phyloP scores from a whole-genome alignment of 2,888 invertebrate species.

The Caenorhabditis zanzibari region DNA sequence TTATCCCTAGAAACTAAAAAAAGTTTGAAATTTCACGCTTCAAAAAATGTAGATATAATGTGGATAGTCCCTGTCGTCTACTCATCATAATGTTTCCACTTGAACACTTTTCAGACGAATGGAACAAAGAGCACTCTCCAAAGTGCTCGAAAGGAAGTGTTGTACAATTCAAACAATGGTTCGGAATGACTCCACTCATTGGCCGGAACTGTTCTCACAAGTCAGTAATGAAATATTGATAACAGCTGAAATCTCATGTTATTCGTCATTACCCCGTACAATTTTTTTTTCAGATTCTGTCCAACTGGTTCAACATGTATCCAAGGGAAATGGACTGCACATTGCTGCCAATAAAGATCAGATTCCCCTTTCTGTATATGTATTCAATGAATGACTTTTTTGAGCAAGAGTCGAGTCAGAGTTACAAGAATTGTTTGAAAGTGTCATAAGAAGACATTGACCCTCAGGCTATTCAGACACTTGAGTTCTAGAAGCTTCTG shows the following conservation, averaged over 20 bases:
- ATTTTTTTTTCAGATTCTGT: conserved; percentile 62
- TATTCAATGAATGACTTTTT: conserved; percentile 27
- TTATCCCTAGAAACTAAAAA: conserved; percentile 12
- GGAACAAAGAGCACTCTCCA: conserved; percentile 63
- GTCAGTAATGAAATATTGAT: conserved; percentile 34
- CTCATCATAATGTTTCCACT: conserved; percentile 46
- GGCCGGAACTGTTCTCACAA: conserved; percentile 62
- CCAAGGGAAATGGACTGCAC: conserved; percentile 62
- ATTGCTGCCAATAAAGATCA: conserved; percentile 56
- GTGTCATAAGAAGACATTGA: conserved; percentile 31
- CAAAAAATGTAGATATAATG: neutral
- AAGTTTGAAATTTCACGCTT: conserved; percentile 52
- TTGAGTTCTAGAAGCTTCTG: conserved; percentile 48
- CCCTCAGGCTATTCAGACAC: conserved; percentile 52
- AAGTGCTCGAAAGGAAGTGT: conserved; percentile 48
- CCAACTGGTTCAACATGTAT: conserved; percentile 58
- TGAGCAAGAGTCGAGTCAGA: neutral
- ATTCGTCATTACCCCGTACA: conserved; percentile 15
- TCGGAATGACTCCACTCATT: conserved; percentile 57
- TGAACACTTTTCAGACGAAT: conserved; percentile 53
- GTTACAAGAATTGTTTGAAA: conserved; percentile 37
- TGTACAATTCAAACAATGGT: conserved; percentile 59
- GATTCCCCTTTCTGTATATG: conserved; percentile 7
- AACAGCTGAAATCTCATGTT: neutral
- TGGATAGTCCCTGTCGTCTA: conserved; percentile 12